Base-by-base conservation (phyloP, 2,888 invertebrate species). In the Lasioglossum lativentre region DNA sequence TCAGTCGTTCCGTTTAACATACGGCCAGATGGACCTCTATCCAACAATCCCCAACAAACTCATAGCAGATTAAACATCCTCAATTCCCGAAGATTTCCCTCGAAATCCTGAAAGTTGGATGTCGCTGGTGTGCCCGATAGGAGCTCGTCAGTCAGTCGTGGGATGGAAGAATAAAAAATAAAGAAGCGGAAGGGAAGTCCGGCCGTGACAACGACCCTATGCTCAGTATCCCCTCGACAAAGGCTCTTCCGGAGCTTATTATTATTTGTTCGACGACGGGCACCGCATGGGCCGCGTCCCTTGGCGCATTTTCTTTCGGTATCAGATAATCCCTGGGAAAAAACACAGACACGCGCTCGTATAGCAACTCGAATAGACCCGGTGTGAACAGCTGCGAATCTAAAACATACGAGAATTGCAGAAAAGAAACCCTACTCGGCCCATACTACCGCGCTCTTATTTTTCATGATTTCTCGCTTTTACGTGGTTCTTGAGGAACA, bases 311-410 rank as follows among this genome's bases (percentile, higher is more conserved):
- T 83, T 90, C 89, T 91, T 92, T 92, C 91, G 93, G 90, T 92
- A 93, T 93, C 92, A 89, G 93, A 93, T 93, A 93, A 94, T 92
- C 92, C 92, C 63, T 56, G 0, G 75, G 56, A 71, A 83, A 45
- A 85, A 80, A 42, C 56, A 80, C 19, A 52, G 47, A 42, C 76
- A 73, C 52, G n/a, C 56, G 14, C 47, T 16, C 85, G 16, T 42
- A 59, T 45, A 56, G 16, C 14, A 34, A 14, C 45, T 23, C 34
- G 68, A 68, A 70, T 47, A 47, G 34, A 40, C 34, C 4, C 38
- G 40, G 12, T 27, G 66, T 42, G 30, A 70, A 68, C 72, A 52
- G 56, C 66, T 71, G 78, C 75, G 56, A 85, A 80, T 42, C 77
- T 70, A 40, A 30, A 82, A 85, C 78, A 85, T 85, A 88, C 78